phyloP scores from a whole-genome alignment of 2,888 invertebrate genomes.

The Drosophila kambysellisi region DNA sequence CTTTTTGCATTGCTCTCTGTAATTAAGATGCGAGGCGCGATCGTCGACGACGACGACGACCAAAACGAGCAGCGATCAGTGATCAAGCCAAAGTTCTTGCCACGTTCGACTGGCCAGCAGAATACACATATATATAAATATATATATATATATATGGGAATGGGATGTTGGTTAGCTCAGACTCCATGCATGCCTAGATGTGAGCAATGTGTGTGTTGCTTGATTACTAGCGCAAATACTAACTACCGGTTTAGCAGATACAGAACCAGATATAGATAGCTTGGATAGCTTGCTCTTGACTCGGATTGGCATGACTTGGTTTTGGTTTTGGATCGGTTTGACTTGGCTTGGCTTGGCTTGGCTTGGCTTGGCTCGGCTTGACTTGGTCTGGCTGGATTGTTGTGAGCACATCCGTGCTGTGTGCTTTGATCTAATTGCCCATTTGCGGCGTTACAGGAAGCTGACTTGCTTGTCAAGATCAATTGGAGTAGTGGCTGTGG shows the following conservation, averaged over 20 bases:
- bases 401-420: constrained; percentile 51
- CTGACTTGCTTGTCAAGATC: constrained; percentile 59
- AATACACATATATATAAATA: not conserved
- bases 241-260: constrained; percentile 74
- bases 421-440: constrained; percentile 69
- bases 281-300: constrained; percentile 11
- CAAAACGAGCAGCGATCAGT: constrained; percentile 57
- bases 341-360: constrained; percentile 1
- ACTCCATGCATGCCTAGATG: constrained; percentile 75
- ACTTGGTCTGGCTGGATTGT: constrained; percentile 20
- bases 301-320: constrained; percentile 6
- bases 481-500: constrained; percentile 20
- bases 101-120: constrained; percentile 25
- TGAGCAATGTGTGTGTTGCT: constrained; percentile 66
- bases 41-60: constrained; percentile 37
- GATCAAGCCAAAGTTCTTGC: constrained; percentile 71
- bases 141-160: not conserved
- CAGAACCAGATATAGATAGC: constrained; percentile 41
- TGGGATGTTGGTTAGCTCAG: constrained; percentile 12
- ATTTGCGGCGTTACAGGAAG: constrained; percentile 69
- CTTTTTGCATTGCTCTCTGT: constrained; percentile 69
- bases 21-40: constrained; percentile 81
- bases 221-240: constrained; percentile 78
- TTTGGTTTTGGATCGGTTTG: constrained; percentile 1
- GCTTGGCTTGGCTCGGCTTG: constrained; percentile 2